Evolutionary conservation across 2,797 vertebrate genomes (phyloP), one percentile per base, ranked within the genome.

Genomic region (Mus caroli): DNA sequence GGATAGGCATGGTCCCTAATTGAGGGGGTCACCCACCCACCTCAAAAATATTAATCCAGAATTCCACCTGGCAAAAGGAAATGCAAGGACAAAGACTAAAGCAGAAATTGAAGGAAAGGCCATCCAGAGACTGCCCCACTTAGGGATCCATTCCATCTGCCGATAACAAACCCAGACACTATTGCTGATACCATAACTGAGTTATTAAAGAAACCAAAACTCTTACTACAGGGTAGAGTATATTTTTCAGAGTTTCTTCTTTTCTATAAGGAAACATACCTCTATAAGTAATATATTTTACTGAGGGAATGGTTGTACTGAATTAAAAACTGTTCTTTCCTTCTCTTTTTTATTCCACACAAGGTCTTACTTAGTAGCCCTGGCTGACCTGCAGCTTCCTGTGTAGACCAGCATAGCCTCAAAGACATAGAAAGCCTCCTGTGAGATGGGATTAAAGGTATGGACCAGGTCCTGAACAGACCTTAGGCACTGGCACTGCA

Each of bases 251-350:
- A 1, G 76, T 86, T 96, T 94, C 43, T 93, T 93, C 60, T 95
- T 79, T 89, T 19, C 84, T 85, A 24, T 71, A 69, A 56, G 26
- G 37, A 90, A 93, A 69, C 56, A 15, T 34, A 40, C 58, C 79
- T 95, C 84, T 67, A 77, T 77, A 91, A 76, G 56, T 83, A 85
- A 58, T 58, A 1, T 75, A 71, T 94, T 92, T 97, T 89, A 89
- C 58, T 91, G 37, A 95, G 69, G 73, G 37, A 95, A 92, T 1
- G 20, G 67, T 90, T 94, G 26, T 71, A 86, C 54, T 94, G 87
- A 22, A 50, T 89, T 89, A 92, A 95, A 95, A 85, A 58, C 52
- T 54, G 4, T 91, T 84, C 67, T 62, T 83, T 64, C 14, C 40
- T 58, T 80, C 19, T 3, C n/a, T 56, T n/a, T 37, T 37, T 73